Evolutionary conservation across 2,797 vertebrate genomes (phyloP), one percentile per base, ranked within the genome.

Genomic region (Chromobotia macracanthus): DNA sequence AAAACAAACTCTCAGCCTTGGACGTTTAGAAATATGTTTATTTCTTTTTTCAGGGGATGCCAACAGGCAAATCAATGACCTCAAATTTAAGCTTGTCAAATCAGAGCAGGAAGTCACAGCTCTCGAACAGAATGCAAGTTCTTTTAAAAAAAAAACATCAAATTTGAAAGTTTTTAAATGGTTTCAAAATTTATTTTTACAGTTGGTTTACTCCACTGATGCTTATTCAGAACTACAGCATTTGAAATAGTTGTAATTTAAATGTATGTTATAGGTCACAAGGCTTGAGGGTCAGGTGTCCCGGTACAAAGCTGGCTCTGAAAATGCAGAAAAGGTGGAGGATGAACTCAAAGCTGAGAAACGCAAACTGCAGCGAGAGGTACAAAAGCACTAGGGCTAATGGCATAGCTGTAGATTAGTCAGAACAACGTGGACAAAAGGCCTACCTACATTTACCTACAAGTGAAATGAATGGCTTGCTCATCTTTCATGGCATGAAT

Each of bases 331-430:
- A 88, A 96, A 94, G 84, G 89, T 96, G 68, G 97, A 99, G 82
- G 97, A 99, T 13, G 96, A 98, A 76, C 92, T 99, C 79, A 99
- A 99, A 90, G 95, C 96, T 0, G 97, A 99, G 85, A 98, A 98
- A 85, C 94, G 97, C 84, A 98, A 96, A 88, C 91, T 99, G 44
- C 97, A 99, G 88, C 93, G 97, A 95, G 97, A 99, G 95, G 97
- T 96, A 60, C 68, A 25, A 28, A 50, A n/a, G 3, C 8, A 55
- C n/a, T 50, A 13, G 4, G 16, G 28, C 28, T 2, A 28, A 28
- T 28, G 28, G 28, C 28, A 28, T 28, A 28, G 28, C 28, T 23
- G 5, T 18, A 18, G 38, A 23, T 64, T 46, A 9, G 13, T 19
- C n/a, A 8, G 2, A 15, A 18, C 10, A 5, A 15, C 1, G 31